Conservation (phyloP, 2,888 invertebrate species). For the Ceramica pisi region DNA sequence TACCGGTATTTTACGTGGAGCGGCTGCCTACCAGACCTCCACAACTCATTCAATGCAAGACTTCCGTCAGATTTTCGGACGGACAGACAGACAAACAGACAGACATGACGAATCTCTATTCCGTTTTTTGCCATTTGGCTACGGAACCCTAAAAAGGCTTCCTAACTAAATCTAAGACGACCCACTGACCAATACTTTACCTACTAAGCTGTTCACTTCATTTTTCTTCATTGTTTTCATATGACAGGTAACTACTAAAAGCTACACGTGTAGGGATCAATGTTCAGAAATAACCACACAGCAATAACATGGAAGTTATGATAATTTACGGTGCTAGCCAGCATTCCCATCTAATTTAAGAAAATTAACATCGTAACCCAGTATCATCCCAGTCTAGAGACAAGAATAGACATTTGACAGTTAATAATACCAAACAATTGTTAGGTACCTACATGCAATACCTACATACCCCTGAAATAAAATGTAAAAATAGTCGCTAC, state of each 20-base stretch:
- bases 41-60: too few relatives aligned
- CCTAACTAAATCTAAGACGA: too few relatives aligned
- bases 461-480: conserved; percentile 75
- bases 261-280: conserved; percentile 14
- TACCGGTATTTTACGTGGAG: too few relatives aligned
- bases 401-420: conserved; percentile 67
- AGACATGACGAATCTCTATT: too few relatives aligned
- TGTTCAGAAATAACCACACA: conserved; percentile 34
- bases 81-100: too few relatives aligned
- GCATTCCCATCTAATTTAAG: conserved; percentile 32
- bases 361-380: conserved; percentile 37
- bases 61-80: too few relatives aligned
- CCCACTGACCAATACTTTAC: too few relatives aligned
- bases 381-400: conserved; percentile 40
- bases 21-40: too few relatives aligned
- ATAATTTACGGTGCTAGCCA: conserved; percentile 21
- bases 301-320: conserved; percentile 10
- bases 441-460: conserved; percentile 65
- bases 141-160: too few relatives aligned
- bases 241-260: background rate
- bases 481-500: conserved; percentile 83
- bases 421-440: conserved; percentile 78
- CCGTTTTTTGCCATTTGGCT: too few relatives aligned
- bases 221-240: too few relatives aligned
- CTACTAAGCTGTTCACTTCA: too few relatives aligned